A percentile compares a stretch with the other conserved stretches of the same genome.
Evolutionary conservation across 1,140 invertebrate genomes (phyloP).

Genomic region (Drosophila truncata): DNA sequence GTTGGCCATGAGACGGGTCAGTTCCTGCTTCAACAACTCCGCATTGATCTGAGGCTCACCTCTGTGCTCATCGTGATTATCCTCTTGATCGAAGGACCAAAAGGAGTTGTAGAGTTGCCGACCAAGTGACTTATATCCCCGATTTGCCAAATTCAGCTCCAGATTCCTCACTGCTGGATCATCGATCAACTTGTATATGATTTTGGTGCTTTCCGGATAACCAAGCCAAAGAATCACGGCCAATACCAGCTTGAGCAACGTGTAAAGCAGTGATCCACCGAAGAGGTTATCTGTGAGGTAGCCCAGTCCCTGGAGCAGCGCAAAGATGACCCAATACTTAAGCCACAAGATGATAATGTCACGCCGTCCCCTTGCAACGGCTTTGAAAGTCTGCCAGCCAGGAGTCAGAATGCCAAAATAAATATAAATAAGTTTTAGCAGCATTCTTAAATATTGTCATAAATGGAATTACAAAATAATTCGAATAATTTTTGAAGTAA

Average conservation of each 20-base stretch:
- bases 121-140: neutral
- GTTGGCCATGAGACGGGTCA: neutral
- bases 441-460: slow-evolving; percentile 2
- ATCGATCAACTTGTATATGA: neutral
- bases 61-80: neutral
- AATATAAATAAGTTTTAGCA: slow-evolving; percentile 6
- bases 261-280: neutral
- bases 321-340: slow-evolving; percentile 23
- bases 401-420: slow-evolving; percentile 19
- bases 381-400: slow-evolving; percentile 9
- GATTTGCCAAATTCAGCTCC: neutral
- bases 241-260: slow-evolving; percentile 15
- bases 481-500: neutral
- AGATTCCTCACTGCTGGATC: neutral
- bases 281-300: neutral
- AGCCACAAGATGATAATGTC: slow-evolving; percentile 10
- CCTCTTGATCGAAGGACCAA: neutral
- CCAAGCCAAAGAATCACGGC: slow-evolving; percentile 16
- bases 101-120: neutral
- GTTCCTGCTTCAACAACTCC: slow-evolving; percentile 2
- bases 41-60: neutral
- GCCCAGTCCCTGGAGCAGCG: slow-evolving; percentile 19
- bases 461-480: neutral
- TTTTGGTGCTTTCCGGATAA: slow-evolving; percentile 1
- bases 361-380: neutral